A percentile compares a stretch with the other conserved stretches of the same genome.
Conservation (phyloP, 2,888 invertebrate genomes). For the Acronicta leporina region DNA sequence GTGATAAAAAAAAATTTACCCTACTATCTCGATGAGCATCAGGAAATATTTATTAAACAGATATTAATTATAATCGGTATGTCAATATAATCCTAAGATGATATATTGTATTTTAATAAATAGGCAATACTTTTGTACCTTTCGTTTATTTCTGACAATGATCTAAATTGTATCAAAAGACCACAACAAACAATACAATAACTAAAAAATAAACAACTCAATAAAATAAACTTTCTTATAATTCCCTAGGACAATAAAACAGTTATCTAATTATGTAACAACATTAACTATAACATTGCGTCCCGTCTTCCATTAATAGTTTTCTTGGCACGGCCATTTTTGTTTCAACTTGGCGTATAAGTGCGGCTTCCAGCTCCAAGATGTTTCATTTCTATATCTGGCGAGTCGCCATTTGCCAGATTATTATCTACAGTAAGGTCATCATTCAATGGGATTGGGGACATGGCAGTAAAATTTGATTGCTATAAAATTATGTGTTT, state of each 20-base stretch:
- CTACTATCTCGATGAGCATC: too few species aligned
- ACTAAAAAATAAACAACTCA: slow-evolving; percentile 11
- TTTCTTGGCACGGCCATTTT: slow-evolving; percentile 34
- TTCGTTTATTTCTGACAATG: too few species aligned
- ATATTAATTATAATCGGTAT: too few species aligned
- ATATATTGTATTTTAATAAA: too few species aligned
- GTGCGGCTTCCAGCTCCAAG: slow-evolving; percentile 17
- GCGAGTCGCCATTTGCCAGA: slow-evolving; percentile 28
- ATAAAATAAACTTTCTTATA: slow-evolving; percentile 4
- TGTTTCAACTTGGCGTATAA: slow-evolving; percentile 22
- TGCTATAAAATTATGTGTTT: slow-evolving; percentile 1
- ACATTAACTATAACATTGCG: slow-evolving; percentile 23
- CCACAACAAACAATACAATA: neutral
- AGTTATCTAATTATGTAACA: slow-evolving; percentile 1
- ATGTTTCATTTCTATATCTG: slow-evolving; percentile 48
- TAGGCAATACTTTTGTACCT: too few species aligned
- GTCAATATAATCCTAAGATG: too few species aligned
- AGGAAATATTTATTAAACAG: too few species aligned
- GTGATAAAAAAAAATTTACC: too few species aligned
- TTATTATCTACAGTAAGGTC: slow-evolving; percentile 39
- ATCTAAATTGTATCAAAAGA: too few species aligned
- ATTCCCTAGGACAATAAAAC: slow-evolving; percentile 1
- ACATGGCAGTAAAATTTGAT: slow-evolving; percentile 10
- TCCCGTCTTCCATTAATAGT: slow-evolving; percentile 20
- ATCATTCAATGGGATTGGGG: slow-evolving; percentile 15